Evolutionary conservation across 2,888 invertebrate species (phyloP), one percentile per base, ranked within the genome.

Genomic region (Petrophora chlorosata): DNA sequence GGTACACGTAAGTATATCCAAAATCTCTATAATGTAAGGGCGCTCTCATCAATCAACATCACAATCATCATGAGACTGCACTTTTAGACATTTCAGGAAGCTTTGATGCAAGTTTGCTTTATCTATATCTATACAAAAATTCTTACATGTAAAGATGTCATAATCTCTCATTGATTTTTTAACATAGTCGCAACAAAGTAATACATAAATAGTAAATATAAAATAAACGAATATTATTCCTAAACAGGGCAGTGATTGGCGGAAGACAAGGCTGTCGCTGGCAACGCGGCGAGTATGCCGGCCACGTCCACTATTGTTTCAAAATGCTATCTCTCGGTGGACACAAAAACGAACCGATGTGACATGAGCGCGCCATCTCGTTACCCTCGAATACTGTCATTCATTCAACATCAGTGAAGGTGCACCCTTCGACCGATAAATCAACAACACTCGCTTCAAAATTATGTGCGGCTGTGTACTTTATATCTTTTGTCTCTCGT

Each of bases 281-380:
- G 52, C 59, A 42, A 60, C 56, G 54, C 39, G 34, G 39, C 25
- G 54, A 62, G 67, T 67, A 80, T 82, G 72, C 81, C 44, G 65
- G 53, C 67, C 82, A 80, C 82, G 81, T 82, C 63, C 73, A 62
- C 82, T 73, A 81, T 82, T 82, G 80, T 82, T 80, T 79, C 75
- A 78, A 76, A 79, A 76, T 77, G 77, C 78, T 68, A 67, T 66
- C 67, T 64, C 62, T 56, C 56, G 50, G 64, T 65, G 61, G 63
- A 61, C 68, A 73, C 74, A 75, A 72, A 70, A 71, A 67, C 63
- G 46, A 65, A 53, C 63, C 53, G 44, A 64, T 59, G 68, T 61
- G 60, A 53, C 53, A 57, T 58, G 56, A 61, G 56, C 59, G 65
- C 58, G 57, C 63, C 64, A 68, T 68, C 79, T 78, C 70, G 73